These are phyloP conservation scores for Apis laboriosa DNA, from an alignment of 1,140 invertebrate genomes.

Conservation along the genomic window DNA sequence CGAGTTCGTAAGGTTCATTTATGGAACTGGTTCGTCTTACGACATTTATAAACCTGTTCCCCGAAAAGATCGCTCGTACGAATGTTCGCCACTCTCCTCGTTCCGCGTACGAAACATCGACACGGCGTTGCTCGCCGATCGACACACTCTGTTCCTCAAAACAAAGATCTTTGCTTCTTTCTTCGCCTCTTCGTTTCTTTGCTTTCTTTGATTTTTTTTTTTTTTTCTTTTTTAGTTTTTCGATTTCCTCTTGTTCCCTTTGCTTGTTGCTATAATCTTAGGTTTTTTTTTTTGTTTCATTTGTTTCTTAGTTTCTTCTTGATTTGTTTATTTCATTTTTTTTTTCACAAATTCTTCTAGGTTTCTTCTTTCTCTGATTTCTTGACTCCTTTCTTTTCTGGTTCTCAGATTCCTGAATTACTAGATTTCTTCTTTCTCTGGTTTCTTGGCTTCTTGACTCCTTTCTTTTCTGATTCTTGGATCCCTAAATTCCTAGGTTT, in stretches of 20 bases:
- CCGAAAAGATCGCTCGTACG: slow-evolving; percentile 21
- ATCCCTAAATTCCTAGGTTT: too few species aligned
- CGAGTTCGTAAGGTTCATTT: slow-evolving; percentile 70
- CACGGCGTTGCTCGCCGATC: background rate
- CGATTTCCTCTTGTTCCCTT: background rate
- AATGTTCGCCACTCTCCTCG: background rate
- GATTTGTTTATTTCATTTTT: too few species aligned
- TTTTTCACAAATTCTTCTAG: too few species aligned
- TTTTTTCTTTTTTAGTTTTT: background rate
- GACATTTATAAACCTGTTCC: slow-evolving; percentile 64
- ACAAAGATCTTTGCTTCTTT: background rate
- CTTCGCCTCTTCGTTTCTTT: background rate
- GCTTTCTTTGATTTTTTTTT: background rate
- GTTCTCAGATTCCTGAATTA: too few species aligned
- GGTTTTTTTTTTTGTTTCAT: too few species aligned
- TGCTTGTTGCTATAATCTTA: too few species aligned
- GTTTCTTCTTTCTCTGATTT: too few species aligned
- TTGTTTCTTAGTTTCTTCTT: too few species aligned
- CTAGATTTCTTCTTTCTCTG: too few species aligned
- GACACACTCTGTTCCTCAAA: background rate
- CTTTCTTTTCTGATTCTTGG: too few species aligned
- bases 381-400: too few species aligned
- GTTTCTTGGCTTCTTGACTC: too few species aligned
- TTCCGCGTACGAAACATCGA: background rate
- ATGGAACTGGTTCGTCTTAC: slow-evolving; percentile 67